Evolutionary conservation across 2,888 invertebrate species (phyloP), one percentile per base, ranked within the genome.

Genomic region (Yponomeuta malinellus): DNA sequence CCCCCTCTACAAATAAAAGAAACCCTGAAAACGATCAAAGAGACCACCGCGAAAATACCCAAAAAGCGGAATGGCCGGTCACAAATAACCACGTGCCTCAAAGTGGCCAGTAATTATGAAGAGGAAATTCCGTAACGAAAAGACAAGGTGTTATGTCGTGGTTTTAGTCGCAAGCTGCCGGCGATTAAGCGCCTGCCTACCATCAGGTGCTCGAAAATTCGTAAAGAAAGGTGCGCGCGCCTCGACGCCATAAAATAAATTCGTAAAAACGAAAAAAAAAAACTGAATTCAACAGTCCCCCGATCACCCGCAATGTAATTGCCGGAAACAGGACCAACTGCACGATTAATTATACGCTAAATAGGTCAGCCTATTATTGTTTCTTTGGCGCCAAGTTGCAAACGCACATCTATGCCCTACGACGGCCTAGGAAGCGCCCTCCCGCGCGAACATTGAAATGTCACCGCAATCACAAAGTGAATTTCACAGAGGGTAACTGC

Each of bases 131-230:
- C 84, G 83, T 84, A 87, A 86, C 86, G 83, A 85, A 87, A 82
- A 84, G 83, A 83, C 87, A 87, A 88, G 88, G 88, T 88, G 87
- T 83, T 79, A 77, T 76, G 77, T 69, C 72, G 65, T 77, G 76
- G 77, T 78, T 77, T 79, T 77, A 78, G 79, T 67, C 29, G 68
- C 78, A 79, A 88, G 84, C 83, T 83, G 83, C 80, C 67, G 72
- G 71, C 63, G 67, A 71, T 70, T 72, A 72, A 69, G 71, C 72
- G 71, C 71, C 69, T 48, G 71, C 31, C 66, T 73, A 75, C 78
- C 77, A 85, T 88, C 88, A 88, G 88, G 88, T 87, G 88, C 82
- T 82, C 81, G 81, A 73, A 84, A 84, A 82, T 85, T 87, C 84
- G 84, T 87, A 79, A 78, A 81, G 79, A 87, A 88, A 88, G 88